Conservation (phyloP, 2,797 vertebrate species). For the Acanthurus lineatus region DNA sequence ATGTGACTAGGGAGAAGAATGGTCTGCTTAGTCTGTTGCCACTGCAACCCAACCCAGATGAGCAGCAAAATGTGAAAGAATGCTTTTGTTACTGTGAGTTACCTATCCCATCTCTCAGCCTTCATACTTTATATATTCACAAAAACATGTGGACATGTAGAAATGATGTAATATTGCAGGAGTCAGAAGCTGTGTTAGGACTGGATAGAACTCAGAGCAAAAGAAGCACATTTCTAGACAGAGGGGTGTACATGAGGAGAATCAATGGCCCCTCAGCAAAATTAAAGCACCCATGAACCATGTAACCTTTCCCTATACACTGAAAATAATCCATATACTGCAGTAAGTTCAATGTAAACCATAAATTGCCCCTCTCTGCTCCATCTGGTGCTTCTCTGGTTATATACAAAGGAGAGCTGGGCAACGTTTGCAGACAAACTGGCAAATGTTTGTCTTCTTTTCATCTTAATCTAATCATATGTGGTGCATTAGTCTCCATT, state of each 20-base stretch:
- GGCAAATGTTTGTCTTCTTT: constrained; percentile 1
- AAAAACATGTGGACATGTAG: constrained; percentile 25
- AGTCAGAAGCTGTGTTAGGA: not conserved
- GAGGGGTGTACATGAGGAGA: not conserved
- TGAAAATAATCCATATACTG: not conserved
- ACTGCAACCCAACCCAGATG: constrained; percentile 29
- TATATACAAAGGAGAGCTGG: not conserved
- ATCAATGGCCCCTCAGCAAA: constrained; percentile 1
- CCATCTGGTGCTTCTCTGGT: constrained; percentile 7
- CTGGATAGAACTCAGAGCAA: not conserved
- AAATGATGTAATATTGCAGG: constrained; percentile 40
- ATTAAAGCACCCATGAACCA: constrained; percentile 13
- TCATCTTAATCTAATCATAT: constrained; percentile 31
- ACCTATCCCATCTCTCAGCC: constrained; percentile 25
- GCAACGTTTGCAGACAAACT: constrained; percentile 2
- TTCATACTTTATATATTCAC: constrained; percentile 14
- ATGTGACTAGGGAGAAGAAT: constrained; percentile 15
- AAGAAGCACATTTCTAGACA: constrained; percentile 13
- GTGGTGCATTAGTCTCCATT: constrained; percentile 28
- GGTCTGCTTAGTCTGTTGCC: constrained; percentile 22
- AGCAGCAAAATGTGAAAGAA: constrained; percentile 34
- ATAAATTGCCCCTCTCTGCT: not conserved
- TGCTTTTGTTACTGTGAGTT: constrained; percentile 11
- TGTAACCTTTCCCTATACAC: not conserved
- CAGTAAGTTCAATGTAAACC: constrained; percentile 2